Base-by-base conservation (phyloP, 2,888 invertebrate genomes). In the Acleris sparsana region DNA sequence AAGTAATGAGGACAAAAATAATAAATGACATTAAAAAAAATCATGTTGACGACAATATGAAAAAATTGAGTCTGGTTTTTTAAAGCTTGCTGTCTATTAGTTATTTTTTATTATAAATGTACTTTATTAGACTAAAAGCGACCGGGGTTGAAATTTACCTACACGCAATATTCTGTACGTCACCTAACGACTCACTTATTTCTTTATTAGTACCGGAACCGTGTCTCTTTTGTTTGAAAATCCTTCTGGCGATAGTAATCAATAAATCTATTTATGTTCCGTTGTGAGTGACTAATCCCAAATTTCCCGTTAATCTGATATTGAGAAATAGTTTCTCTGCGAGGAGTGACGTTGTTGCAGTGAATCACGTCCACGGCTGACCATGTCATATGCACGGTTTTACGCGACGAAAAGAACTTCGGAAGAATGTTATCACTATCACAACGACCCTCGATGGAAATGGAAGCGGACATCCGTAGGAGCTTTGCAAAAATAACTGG, bases 401-500 rank as follows among this genome's bases (percentile, higher is more conserved):
- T 66, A 61, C 33, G 52, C 43, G 6, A 43, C 49, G 46, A n/a
- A 60, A 18, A 16, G 43, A 49, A 33, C 53, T 75, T 77, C 71
- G 72, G 71, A 75, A 69, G 73, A 78, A 75, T 75, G 71, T 78
- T 80, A 80, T 39, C 39, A 39, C 4, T 33, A 39, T 80, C 78
- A 64, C n/a, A 20, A 49, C 29, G 56, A 29, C 18, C 44, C 60
- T 55, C 18, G 16, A 52, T 57, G 66, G 57, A 53, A 62, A 61
- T 66, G 66, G 66, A 66, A 66, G 53, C 56, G 66, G 66, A 66
- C 52, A 53, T 66, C 53, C 64, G 53, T 64, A 58, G 22, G n/a
- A 18, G 46, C 69, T 73, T 74, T 76, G 80, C 79, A 77, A 80
- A 83, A 81, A 79, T 63, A 63, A 55, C 20, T 43, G 5, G 20